These are phyloP conservation scores for Watsonalla cultraria DNA, from an alignment of 2,888 invertebrate genomes.

Conservation along the genomic window DNA sequence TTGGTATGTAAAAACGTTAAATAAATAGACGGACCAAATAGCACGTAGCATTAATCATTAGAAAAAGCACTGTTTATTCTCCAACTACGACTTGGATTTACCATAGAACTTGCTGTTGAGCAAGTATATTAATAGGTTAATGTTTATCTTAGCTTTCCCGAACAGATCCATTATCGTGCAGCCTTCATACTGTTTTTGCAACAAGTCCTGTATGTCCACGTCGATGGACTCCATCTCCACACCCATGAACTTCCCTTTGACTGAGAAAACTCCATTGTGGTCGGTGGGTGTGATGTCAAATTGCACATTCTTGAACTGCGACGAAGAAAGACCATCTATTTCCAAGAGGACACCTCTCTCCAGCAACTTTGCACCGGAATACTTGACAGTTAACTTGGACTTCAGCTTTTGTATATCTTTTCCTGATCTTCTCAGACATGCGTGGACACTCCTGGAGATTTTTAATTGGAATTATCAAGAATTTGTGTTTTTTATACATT, in stretches of 20 bases:
- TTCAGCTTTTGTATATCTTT: constrained; percentile 76
- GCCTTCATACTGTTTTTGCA: constrained; percentile 88
- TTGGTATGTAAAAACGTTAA: constrained; percentile 11
- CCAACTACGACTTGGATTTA: constrained; percentile 51
- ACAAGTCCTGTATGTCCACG: constrained; percentile 83
- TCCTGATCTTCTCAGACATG: constrained; percentile 65
- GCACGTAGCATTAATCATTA: background rate
- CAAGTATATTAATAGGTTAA: constrained; percentile 85
- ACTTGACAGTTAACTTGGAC: constrained; percentile 80
- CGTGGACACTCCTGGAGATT: constrained; percentile 74
- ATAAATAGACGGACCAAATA: background rate
- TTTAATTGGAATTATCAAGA: constrained; percentile 16
- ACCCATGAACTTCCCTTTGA: constrained; percentile 87
- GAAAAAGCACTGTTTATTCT: background rate
- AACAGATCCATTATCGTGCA: constrained; percentile 87
- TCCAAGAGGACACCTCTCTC: constrained; percentile 86
- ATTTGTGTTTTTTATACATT: background rate
- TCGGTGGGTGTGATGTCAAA: constrained; percentile 85
- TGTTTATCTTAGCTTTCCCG: constrained; percentile 87
- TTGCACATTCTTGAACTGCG: constrained; percentile 86
- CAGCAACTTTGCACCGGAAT: constrained; percentile 82
- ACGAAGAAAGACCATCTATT: constrained; percentile 82
- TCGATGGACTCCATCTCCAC: constrained; percentile 86
- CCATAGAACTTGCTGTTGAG: constrained; percentile 88
- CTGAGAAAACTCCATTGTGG: constrained; percentile 82